Percentiles rank a stretch among this genome's conserved stretches.
Conservation (phyloP, 2,113 vertebrate genomes). For the Calonectris borealis region DNA sequence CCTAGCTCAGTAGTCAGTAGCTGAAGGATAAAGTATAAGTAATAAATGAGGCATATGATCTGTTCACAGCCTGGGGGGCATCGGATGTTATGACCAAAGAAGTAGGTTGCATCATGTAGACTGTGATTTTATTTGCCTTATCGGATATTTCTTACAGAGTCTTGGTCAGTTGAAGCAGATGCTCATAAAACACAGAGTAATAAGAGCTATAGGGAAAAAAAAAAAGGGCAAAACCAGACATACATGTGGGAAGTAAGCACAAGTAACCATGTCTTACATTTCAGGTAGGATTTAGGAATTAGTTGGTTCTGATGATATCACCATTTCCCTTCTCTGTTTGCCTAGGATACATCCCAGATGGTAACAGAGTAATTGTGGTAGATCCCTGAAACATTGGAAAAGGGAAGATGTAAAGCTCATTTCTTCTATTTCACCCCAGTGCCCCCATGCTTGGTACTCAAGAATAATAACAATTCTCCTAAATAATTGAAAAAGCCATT, state of each 20-base stretch:
- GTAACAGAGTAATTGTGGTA: neutral
- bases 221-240: neutral
- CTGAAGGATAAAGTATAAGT: neutral
- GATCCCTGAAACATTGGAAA: neutral
- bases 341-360: neutral
- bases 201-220: neutral
- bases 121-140: neutral
- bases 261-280: neutral
- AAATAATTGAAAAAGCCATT: neutral
- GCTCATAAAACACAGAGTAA: constrained; percentile 4
- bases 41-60: constrained; percentile 17
- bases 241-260: neutral
- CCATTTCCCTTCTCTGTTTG: neutral
- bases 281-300: neutral
- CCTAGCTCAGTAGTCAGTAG: neutral
- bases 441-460: neutral
- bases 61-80: neutral
- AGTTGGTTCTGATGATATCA: neutral
- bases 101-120: neutral
- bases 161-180: constrained; percentile 23
- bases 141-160: neutral
- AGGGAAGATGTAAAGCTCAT: neutral
- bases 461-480: neutral
- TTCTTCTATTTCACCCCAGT: neutral
- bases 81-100: neutral